These are phyloP conservation scores for Grus americana DNA, from an alignment of 2,113 vertebrate genomes.

Conservation along the genomic window DNA sequence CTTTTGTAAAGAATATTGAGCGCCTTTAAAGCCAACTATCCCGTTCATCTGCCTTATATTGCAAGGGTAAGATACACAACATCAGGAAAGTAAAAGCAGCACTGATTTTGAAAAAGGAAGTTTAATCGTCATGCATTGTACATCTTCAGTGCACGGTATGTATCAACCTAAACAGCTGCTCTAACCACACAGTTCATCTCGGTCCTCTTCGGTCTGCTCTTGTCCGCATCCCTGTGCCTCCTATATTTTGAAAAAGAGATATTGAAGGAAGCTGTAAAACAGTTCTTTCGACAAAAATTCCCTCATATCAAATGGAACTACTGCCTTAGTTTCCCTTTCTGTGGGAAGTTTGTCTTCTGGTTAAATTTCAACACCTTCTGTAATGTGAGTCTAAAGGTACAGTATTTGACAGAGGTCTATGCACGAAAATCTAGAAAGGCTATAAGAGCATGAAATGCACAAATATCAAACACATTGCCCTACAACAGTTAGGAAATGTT, in stretches of 20 bases:
- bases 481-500: background rate
- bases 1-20: background rate
- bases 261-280: background rate
- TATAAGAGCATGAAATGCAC: background rate
- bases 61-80: background rate
- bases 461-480: background rate
- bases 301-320: background rate
- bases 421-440: background rate
- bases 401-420: background rate
- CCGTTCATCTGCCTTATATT: background rate
- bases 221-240: background rate
- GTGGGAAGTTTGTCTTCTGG: background rate
- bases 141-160: background rate
- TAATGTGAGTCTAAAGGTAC: background rate
- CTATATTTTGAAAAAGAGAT: background rate
- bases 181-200: background rate
- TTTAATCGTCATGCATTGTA: fast-evolving
- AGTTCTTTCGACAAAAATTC: background rate
- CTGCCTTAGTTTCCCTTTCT: background rate
- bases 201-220: background rate
- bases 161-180: background rate
- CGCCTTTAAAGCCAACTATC: background rate
- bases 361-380: background rate
- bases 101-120: background rate
- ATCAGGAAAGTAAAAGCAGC: background rate